Evolutionary conservation across 2,888 invertebrate species (phyloP).

Genomic region (Teleogryllus oceanicus): DNA sequence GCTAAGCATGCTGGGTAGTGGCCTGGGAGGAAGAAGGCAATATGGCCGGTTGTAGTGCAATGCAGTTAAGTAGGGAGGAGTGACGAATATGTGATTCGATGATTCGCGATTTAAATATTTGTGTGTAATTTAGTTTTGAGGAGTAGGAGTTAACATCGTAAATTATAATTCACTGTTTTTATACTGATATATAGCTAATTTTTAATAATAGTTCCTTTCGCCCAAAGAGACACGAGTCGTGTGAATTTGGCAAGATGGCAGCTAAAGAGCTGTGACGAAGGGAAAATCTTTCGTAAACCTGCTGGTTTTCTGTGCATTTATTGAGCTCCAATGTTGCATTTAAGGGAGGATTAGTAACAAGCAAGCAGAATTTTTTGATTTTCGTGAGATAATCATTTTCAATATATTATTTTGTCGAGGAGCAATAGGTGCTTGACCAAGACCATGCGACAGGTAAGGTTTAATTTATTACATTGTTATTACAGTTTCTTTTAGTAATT

Average conservation of each 20-base stretch:
- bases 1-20: constrained; percentile 39
- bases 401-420: too few relatives aligned
- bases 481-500: constrained; percentile 4
- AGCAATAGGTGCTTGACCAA: background rate
- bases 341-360: too few relatives aligned
- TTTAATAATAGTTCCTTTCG: constrained; percentile 2
- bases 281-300: background rate
- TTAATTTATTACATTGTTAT: constrained; percentile 19
- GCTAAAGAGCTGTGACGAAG: constrained; percentile 32
- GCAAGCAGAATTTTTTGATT: too few relatives aligned
- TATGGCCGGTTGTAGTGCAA: constrained; percentile 34
- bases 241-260: constrained; percentile 36
- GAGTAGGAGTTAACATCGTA: background rate
- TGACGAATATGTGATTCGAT: constrained; percentile 22
- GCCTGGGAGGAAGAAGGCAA: constrained; percentile 37
- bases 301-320: too few relatives aligned
- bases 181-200: background rate
- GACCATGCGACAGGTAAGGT: constrained; percentile 36
- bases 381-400: too few relatives aligned
- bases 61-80: constrained; percentile 19
- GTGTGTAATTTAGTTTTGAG: background rate
- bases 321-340: too few relatives aligned
- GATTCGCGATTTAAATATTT: background rate
- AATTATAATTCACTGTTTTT: constrained; percentile 12
- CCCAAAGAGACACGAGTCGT: constrained; percentile 29